Percentiles rank a stretch among this genome's conserved stretches.
phyloP scores from a whole-genome alignment of 2,888 invertebrate species.

The Catocala sponsa region DNA sequence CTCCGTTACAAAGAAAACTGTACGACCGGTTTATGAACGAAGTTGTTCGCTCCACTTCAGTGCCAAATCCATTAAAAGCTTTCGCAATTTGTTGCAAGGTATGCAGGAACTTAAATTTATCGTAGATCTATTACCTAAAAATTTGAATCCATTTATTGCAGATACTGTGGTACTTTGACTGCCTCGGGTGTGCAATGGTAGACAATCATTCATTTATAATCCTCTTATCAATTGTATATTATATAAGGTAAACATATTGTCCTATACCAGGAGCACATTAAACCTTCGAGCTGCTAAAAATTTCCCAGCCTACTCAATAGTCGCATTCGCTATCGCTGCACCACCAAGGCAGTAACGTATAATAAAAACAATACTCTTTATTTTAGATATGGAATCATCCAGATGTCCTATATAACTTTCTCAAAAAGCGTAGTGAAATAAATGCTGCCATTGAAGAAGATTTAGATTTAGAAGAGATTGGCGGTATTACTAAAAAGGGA shows the following conservation, averaged over 20 bases:
- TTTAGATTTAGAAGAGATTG: conserved; percentile 94
- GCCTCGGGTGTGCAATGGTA: no score
- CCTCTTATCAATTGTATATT: no score
- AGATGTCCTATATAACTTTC: conserved; percentile 95
- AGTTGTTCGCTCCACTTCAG: conserved; percentile 94
- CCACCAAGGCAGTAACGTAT: no score
- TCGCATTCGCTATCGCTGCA: no score
- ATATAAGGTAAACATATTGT: no score
- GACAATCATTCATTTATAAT: no score
- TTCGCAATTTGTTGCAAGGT: conserved; percentile 99
- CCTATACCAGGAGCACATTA: no score
- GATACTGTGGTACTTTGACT: no score
- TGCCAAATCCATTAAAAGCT: conserved; percentile 98
- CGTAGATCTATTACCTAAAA: no score
- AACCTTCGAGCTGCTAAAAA: no score
- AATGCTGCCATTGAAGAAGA: conserved; percentile 92
- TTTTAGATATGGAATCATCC: conserved; percentile 97
- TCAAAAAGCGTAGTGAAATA: conserved; percentile 93
- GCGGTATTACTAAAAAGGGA: conserved; percentile 82
- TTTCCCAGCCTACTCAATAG: no score
- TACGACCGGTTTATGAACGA: conserved; percentile 98
- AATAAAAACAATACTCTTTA: not conserved
- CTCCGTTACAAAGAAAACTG: conserved; percentile 95
- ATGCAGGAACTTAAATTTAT: conserved; percentile 25
- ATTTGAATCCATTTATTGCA: no score